phyloP scores from a whole-genome alignment of 1,140 invertebrate genomes.

The Trissolcus basalis region DNA sequence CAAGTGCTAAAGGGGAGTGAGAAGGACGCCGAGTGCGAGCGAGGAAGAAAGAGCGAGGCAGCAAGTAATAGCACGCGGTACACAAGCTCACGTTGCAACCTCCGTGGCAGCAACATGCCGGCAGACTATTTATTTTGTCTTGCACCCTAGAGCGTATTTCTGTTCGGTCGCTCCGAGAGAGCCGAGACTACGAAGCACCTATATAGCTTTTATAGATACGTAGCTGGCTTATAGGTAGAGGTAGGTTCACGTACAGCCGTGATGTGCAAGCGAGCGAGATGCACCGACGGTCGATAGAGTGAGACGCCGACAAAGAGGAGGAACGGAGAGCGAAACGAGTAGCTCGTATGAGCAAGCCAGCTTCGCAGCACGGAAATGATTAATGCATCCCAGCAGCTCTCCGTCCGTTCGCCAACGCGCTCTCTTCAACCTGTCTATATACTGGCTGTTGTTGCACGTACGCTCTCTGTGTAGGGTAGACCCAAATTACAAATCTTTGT shows the following conservation, averaged over 20 bases:
- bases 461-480: slow-evolving; percentile 32
- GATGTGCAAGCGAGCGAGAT: slow-evolving; percentile 21
- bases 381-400: slow-evolving; percentile 63
- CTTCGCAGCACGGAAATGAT: slow-evolving; percentile 61
- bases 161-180: slow-evolving; percentile 48
- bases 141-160: slow-evolving; percentile 59
- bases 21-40: slow-evolving; percentile 26
- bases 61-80: slow-evolving; percentile 45
- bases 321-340: slow-evolving; percentile 35
- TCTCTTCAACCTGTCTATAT: slow-evolving; percentile 55
- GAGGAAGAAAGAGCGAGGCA: slow-evolving; percentile 25
- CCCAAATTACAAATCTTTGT: slow-evolving; percentile 45
- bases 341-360: slow-evolving; percentile 54
- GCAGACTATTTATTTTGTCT: slow-evolving; percentile 60
- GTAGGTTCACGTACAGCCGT: slow-evolving; percentile 45
- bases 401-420: slow-evolving; percentile 55
- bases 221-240: slow-evolving; percentile 39
- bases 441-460: slow-evolving; percentile 29
- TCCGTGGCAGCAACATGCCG: slow-evolving; percentile 57
- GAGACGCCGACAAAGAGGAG: slow-evolving; percentile 7
- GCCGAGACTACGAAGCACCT: slow-evolving; percentile 42
- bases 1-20: slow-evolving; percentile 51
- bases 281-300: slow-evolving; percentile 10
- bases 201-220: slow-evolving; percentile 50
- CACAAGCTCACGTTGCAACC: slow-evolving; percentile 49